phyloP scores from a whole-genome alignment of 37 sponge, comb jelly and placozoan species.

The Oopsacas minuta region DNA sequence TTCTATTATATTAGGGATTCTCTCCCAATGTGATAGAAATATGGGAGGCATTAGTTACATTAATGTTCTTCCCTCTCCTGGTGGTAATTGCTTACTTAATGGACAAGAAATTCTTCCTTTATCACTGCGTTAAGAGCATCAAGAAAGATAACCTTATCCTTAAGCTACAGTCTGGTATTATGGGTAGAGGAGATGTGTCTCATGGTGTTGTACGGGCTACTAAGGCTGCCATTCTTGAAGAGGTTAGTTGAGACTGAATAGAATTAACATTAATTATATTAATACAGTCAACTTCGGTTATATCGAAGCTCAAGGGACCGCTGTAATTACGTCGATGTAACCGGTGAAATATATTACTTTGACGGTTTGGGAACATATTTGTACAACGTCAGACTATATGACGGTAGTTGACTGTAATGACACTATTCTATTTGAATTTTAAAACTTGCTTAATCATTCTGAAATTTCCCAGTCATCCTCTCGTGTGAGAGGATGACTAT shows the following conservation, averaged over 20 bases:
- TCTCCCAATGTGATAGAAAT: constrained; percentile 22
- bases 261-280: no score
- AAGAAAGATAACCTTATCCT: background rate
- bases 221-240: background rate
- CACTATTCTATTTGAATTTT: no score
- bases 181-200: constrained; percentile 8
- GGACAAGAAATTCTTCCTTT: constrained; percentile 31
- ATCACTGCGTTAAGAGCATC: constrained; percentile 10
- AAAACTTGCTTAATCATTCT: no score
- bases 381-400: no score
- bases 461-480: no score
- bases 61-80: constrained; percentile 44
- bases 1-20: constrained; percentile 7
- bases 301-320: no score
- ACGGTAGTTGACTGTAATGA: no score
- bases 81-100: constrained; percentile 31
- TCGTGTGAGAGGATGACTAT: no score
- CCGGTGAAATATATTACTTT: no score
- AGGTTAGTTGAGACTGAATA: background rate
- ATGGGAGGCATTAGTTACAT: constrained; percentile 44
- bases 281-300: no score
- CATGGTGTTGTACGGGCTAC: background rate
- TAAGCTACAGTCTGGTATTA: background rate
- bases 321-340: no score
- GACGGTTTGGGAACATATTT: no score